Base-by-base conservation (phyloP, 37 sponge, comb jelly and placozoan species). In the Beroe ovata region DNA sequence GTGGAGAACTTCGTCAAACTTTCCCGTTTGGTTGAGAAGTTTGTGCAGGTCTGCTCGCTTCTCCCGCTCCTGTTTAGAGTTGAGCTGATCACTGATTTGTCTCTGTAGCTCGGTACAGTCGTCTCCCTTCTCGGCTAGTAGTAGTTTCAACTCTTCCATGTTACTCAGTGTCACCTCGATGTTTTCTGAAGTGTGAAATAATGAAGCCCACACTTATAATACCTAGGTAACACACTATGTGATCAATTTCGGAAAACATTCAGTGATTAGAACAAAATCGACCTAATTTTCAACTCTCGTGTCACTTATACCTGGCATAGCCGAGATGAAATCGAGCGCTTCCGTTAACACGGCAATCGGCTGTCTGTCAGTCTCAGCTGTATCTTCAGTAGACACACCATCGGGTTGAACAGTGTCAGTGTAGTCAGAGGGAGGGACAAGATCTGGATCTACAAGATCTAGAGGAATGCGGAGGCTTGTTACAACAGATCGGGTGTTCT, bases 41-140 rank as follows among this genome's bases (percentile, higher is more conserved):
- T 42, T 39, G 84, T 77, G 84, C 4, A 77, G 84, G 23, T 77
- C 84, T 6, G 84, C 84, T 42, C 84, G 16, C 54, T 77, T 77
- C 14, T 77, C 84, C 28, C 84, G 47, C 47, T 77, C 84, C 47
- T 77, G 84, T 54, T 77, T 77, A 25, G 22, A 39, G 84, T 42
- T 77, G 8, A 77, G 38, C 84, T 66, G 69, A 33, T 66, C 32
- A 30, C 30, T 66, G 19, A 66, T 66, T 66, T 66, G 69, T 33
- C 1, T 33, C 69, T 66, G 69, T 16, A 66, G 69, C 16, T 25
- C 69, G 18, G 69, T 30, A 32, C 69, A 66, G 32, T 66, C 69
- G 32, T 66, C 69, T 26, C 69, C 35, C 36, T 30, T 66, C 69
- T 66, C 69, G 1, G 25, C 30, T 1, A 66, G 36, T 18, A 32